Percentiles rank a stretch among this genome's conserved stretches.
Conservation (phyloP, 2,888 invertebrate genomes). For the Lobophora halterata region DNA sequence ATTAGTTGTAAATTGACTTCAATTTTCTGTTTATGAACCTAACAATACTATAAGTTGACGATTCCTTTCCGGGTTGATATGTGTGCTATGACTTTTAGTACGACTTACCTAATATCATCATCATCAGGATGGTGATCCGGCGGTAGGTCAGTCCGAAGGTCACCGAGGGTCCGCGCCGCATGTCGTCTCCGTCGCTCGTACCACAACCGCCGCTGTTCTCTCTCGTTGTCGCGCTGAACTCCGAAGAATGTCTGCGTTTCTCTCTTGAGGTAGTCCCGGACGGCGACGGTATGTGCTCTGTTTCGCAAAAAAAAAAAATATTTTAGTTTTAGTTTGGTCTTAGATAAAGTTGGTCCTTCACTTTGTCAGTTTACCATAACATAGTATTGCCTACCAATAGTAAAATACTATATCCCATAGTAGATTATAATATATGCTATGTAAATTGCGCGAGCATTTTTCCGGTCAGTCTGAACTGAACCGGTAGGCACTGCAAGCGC, state of each 20-base stretch:
- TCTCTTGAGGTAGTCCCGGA: constrained; percentile 85
- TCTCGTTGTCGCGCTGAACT: constrained; percentile 88
- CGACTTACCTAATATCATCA: constrained; percentile 73
- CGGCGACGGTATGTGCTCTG: constrained; percentile 66
- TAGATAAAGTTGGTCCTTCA: too few species aligned
- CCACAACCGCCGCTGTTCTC: constrained; percentile 88
- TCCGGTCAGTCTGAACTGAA: too few species aligned
- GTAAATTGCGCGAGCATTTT: too few species aligned
- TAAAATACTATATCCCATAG: too few species aligned
- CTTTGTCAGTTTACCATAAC: too few species aligned
- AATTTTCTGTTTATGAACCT: too few species aligned
- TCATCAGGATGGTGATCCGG: constrained; percentile 83
- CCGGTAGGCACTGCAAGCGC: too few species aligned
- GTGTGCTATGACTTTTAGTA: constrained; percentile 2
- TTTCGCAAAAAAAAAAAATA: not conserved
- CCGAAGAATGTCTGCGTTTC: constrained; percentile 93
- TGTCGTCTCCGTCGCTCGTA: constrained; percentile 88
- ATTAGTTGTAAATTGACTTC: too few species aligned
- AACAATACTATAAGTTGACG: too few species aligned
- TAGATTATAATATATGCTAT: too few species aligned
- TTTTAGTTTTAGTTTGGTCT: not conserved
- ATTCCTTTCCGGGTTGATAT: too few species aligned
- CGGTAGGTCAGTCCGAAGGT: constrained; percentile 80
- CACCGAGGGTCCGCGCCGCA: constrained; percentile 85
- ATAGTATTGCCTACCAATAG: too few species aligned